These are phyloP conservation scores for Polymixis flavicincta DNA, from an alignment of 2,888 invertebrate species.

Conservation along the genomic window DNA sequence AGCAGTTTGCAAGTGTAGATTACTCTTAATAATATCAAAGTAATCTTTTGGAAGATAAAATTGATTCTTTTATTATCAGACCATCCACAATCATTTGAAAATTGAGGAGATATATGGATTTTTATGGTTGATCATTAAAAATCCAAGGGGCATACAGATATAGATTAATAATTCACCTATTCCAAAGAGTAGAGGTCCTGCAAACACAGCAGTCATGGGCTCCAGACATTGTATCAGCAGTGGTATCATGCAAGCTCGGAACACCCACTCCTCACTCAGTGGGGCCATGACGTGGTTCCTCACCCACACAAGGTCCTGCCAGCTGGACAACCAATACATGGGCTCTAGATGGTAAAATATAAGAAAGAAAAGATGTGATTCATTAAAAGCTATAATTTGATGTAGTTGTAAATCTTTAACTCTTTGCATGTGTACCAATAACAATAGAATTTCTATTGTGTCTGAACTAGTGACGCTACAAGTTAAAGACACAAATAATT, in stretches of 20 bases:
- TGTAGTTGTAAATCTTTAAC: neutral
- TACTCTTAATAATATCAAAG: slow-evolving; percentile 5
- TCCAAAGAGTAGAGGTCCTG: slow-evolving; percentile 98
- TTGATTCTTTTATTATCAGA: neutral
- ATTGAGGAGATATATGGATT: too few species aligned
- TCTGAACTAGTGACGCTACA: too few species aligned
- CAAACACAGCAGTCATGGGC: slow-evolving; percentile 94
- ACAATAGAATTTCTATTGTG: too few species aligned
- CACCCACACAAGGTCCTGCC: slow-evolving; percentile 95
- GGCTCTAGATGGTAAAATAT: slow-evolving; percentile 89
- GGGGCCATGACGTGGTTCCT: slow-evolving; percentile 97
- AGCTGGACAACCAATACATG: slow-evolving; percentile 93
- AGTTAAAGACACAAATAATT: neutral
- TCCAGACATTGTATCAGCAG: slow-evolving; percentile 95
- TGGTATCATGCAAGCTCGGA: slow-evolving; percentile 98
- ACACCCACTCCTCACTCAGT: slow-evolving; percentile 98
- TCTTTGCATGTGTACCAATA: too few species aligned
- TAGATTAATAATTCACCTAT: slow-evolving; percentile 90
- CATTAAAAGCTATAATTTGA: neutral
- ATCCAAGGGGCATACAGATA: neutral
- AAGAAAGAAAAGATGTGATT: neutral
- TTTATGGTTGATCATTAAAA: too few species aligned
- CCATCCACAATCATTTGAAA: too few species aligned
- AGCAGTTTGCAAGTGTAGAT: neutral
- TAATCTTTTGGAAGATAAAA: neutral